phyloP scores from a whole-genome alignment of 2,888 invertebrate genomes.

The Dysmachus trigonus region DNA sequence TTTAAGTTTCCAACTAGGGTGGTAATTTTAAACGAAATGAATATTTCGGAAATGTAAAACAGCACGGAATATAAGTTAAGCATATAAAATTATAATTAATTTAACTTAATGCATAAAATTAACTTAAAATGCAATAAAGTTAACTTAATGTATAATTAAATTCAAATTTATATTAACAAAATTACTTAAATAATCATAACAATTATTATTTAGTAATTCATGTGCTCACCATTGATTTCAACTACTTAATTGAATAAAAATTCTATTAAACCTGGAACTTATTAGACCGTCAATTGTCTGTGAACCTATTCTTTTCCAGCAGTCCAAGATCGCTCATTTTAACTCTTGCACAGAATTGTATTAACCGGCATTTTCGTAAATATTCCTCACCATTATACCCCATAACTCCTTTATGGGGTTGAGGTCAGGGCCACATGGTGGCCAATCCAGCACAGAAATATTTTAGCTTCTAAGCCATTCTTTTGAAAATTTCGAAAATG shows the following conservation, averaged over 20 bases:
- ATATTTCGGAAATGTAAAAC: not conserved
- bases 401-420: not conserved
- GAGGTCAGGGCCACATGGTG: not conserved
- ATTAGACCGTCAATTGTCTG: not conserved
- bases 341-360: not conserved
- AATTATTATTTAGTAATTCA: not conserved
- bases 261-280: not conserved
- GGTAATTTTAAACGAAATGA: not conserved
- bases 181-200: not conserved
- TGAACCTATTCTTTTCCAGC: not conserved
- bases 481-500: not conserved
- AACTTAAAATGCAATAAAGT: not conserved
- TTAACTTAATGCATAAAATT: not conserved
- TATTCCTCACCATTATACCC: not conserved
- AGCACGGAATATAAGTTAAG: no score
- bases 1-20: not conserved
- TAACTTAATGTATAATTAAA: not conserved
- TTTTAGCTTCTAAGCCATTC: not conserved
- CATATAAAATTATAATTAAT: not conserved
- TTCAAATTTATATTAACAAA: not conserved
- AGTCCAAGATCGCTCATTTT: not conserved
- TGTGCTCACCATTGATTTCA: not conserved
- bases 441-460: not conserved
- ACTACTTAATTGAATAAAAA: not conserved
- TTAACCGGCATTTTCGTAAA: not conserved